Conservation (phyloP, 2,113 vertebrate genomes). For the Passer domesticus region DNA sequence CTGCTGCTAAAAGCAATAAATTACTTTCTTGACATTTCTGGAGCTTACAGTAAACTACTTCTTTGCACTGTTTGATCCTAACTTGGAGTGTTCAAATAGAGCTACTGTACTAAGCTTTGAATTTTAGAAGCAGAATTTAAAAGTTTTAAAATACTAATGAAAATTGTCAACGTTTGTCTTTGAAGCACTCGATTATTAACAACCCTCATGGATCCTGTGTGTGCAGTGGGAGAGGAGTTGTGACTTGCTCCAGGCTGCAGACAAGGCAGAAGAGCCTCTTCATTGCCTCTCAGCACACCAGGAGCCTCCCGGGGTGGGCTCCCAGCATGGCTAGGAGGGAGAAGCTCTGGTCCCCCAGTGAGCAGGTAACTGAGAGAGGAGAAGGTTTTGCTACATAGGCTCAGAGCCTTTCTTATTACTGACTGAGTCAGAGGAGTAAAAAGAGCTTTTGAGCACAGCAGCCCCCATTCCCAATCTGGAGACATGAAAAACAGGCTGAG, state of each 20-base stretch:
- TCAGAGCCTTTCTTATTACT: neutral
- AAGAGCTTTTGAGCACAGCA: neutral
- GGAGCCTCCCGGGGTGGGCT: neutral
- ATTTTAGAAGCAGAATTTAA: neutral
- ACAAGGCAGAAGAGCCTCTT: neutral
- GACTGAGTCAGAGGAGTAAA: neutral
- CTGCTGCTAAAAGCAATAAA: neutral
- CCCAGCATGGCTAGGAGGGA: neutral
- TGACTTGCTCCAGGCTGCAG: neutral
- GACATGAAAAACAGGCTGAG: rapidly evolving
- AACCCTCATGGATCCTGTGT: neutral
- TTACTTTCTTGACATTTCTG: neutral
- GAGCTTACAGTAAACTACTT: neutral
- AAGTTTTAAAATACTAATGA: neutral
- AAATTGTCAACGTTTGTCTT: neutral
- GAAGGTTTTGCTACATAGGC: rapidly evolving
- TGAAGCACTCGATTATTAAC: neutral
- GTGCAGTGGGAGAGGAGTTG: neutral
- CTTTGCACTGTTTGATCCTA: neutral
- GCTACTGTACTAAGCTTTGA: neutral
- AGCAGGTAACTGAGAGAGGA: neutral
- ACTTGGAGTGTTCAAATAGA: neutral
- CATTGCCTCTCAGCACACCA: neutral
- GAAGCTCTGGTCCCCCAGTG: neutral
- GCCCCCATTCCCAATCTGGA: neutral